phyloP scores from a whole-genome alignment of 2,113 vertebrate genomes.

The Channa maculata region DNA sequence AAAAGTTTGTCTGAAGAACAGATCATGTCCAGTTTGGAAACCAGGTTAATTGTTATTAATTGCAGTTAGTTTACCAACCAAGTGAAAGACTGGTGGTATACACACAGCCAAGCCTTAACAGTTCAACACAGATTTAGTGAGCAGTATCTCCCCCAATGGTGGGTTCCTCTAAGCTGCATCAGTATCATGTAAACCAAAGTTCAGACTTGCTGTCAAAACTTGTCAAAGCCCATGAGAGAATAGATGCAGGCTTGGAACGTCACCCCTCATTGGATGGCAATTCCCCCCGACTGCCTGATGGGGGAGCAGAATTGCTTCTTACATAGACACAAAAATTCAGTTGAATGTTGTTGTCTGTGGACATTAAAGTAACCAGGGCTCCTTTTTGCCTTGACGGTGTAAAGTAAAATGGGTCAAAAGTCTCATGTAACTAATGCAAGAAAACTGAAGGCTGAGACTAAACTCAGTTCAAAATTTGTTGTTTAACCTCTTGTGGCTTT shows the following conservation, averaged over 20 bases:
- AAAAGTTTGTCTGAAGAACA: slow-evolving; percentile 35
- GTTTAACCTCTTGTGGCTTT: neutral
- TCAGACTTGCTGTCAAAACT: neutral
- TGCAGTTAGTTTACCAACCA: neutral
- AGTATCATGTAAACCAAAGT: neutral
- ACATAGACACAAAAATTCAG: neutral
- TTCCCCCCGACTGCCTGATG: slow-evolving; percentile 45
- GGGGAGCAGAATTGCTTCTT: slow-evolving; percentile 51
- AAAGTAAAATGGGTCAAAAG: neutral
- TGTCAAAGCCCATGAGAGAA: neutral
- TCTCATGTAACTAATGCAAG: neutral
- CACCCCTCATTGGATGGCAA: neutral
- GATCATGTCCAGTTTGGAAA: neutral
- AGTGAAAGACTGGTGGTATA: neutral
- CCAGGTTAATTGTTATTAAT: neutral
- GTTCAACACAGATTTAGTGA: neutral
- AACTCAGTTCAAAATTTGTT: neutral
- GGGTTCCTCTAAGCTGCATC: neutral
- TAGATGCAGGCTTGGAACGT: neutral
- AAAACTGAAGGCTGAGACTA: fast-evolving
- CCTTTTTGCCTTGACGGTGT: neutral
- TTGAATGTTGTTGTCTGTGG: neutral
- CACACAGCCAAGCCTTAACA: slow-evolving; percentile 22
- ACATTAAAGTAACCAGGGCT: neutral
- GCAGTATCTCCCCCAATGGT: neutral